Conservation (phyloP, 2,797 vertebrate genomes). For the Otolemur crassicaudatus region DNA sequence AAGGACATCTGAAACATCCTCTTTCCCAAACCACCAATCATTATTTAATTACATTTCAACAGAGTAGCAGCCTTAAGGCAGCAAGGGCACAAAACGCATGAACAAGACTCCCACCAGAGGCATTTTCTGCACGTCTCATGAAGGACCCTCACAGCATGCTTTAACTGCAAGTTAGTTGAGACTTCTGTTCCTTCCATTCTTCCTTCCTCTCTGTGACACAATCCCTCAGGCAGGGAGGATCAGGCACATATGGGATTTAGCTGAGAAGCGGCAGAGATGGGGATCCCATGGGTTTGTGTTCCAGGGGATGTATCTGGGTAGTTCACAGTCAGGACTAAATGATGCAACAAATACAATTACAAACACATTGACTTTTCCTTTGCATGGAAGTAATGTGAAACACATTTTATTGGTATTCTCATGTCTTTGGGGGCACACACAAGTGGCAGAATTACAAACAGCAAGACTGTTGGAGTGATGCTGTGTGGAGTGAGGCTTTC, state of each 20-base stretch:
- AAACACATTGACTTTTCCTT: neutral
- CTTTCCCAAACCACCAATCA: neutral
- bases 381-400: neutral
- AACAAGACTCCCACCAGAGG: neutral
- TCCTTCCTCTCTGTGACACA: neutral
- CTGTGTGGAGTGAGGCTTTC: too few relatives aligned
- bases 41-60: conserved; percentile 28
- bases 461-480: neutral
- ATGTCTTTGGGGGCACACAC: neutral
- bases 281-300: neutral
- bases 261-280: neutral
- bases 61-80: neutral
- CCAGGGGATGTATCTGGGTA: neutral
- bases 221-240: neutral
- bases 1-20: neutral
- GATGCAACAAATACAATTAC: neutral
- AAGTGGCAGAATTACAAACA: neutral
- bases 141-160: neutral
- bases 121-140: neutral
- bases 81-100: conserved; percentile 3
- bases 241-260: neutral
- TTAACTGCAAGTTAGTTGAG: neutral
- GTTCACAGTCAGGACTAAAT: neutral
- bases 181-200: neutral
- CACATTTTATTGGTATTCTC: neutral